Percentiles rank a stretch among this genome's conserved stretches.
Conservation (phyloP, 2,113 vertebrate species). For the Pristiophorus japonicus region DNA sequence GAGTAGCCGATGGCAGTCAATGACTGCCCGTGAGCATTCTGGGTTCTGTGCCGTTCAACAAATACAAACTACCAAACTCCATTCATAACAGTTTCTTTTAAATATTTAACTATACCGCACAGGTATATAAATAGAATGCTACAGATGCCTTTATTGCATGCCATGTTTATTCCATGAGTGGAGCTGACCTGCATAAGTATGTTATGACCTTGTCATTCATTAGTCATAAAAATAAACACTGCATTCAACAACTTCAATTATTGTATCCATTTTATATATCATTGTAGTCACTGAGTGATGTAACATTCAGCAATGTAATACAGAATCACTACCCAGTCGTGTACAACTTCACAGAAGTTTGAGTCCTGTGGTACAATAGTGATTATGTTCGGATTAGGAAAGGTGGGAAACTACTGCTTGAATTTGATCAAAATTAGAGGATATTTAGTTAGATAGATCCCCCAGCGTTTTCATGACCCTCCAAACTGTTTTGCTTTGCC, state of each 20-base stretch:
- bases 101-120: not conserved
- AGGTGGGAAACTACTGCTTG: not conserved
- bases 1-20: not conserved
- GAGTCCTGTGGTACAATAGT: not conserved
- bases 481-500: no score
- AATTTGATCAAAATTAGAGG: constrained; percentile 6
- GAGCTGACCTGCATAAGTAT: not conserved
- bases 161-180: not conserved
- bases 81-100: not conserved
- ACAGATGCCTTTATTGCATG: constrained; percentile 6
- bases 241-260: not conserved
- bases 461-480: not conserved
- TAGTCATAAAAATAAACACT: not conserved
- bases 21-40: not conserved
- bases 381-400: not conserved
- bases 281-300: not conserved
- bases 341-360: not conserved
- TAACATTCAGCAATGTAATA: not conserved
- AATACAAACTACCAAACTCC: not conserved
- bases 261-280: constrained; percentile 8
- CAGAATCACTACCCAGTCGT: not conserved
- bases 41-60: not conserved
- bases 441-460: not conserved
- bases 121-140: constrained; percentile 8
- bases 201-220: constrained; percentile 5